phyloP scores from a whole-genome alignment of 2,888 invertebrate species.

The Clivina fossor region DNA sequence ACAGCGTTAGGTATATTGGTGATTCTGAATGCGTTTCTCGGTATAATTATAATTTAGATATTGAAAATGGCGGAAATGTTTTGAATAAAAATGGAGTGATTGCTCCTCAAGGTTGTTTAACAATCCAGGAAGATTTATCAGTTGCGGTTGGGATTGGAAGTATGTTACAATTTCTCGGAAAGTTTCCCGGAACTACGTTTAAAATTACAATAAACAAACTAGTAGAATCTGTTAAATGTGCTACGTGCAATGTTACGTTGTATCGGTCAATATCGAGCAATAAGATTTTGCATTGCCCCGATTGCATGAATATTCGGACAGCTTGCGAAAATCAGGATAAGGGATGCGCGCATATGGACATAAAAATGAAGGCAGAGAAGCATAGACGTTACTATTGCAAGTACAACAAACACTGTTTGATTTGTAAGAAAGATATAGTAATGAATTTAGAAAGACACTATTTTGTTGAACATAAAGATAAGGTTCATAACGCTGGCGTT shows the following conservation, averaged over 20 bases:
- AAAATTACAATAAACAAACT: not conserved
- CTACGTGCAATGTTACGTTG: not conserved
- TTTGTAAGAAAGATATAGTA: not conserved
- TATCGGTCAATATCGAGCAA: too few relatives aligned
- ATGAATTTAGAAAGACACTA: not conserved
- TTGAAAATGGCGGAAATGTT: not conserved
- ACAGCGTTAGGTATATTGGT: not conserved
- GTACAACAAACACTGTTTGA: constrained; percentile 2
- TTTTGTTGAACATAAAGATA: not conserved
- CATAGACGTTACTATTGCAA: constrained; percentile 7
- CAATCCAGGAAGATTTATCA: not conserved
- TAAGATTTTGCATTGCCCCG: not conserved
- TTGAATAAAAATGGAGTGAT: not conserved
- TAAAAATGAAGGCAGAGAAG: constrained; percentile 1
- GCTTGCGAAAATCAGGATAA: not conserved
- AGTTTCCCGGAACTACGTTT: not conserved
- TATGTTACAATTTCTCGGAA: not conserved
- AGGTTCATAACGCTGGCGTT: not conserved
- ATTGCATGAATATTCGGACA: not conserved
- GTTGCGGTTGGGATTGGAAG: not conserved
- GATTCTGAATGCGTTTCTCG: not conserved
- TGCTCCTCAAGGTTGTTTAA: not conserved
- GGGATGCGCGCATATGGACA: constrained; percentile 4
- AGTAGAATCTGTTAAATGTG: not conserved
- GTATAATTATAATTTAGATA: constrained; percentile 8